A percentile compares a stretch with the other conserved stretches of the same genome.
These are phyloP conservation scores for Anarhynchus alexandrinus DNA, from an alignment of 2,113 vertebrate genomes.

Conservation along the genomic window DNA sequence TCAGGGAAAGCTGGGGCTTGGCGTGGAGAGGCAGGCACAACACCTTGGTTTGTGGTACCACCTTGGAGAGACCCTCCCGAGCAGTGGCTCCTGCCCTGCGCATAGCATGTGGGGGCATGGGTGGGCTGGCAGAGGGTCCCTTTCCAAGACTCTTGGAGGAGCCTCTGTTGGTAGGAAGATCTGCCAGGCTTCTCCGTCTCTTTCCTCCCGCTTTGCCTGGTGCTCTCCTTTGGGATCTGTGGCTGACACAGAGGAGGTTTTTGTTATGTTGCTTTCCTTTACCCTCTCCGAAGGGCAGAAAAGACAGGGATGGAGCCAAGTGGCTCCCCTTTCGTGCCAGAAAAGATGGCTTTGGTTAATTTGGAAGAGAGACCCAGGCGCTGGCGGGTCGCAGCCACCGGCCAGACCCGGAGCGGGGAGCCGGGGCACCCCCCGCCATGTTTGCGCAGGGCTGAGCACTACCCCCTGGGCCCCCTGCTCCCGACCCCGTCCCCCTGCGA, in stretches of 20 bases:
- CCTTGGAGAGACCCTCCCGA: neutral
- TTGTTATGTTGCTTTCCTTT: neutral
- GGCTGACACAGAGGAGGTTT: neutral
- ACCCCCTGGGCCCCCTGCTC: neutral
- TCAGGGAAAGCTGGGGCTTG: neutral
- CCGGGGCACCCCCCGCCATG: neutral
- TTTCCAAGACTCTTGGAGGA: neutral
- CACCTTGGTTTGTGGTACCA: neutral
- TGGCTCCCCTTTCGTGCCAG: accelerated
- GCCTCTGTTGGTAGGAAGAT: neutral
- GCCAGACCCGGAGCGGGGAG: neutral
- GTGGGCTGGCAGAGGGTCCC: neutral
- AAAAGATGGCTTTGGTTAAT: neutral
- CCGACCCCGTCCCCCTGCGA: neutral
- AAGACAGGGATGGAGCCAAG: neutral
- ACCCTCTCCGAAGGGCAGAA: neutral
- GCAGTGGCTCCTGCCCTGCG: neutral
- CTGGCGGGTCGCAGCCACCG: accelerated
- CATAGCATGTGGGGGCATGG: accelerated
- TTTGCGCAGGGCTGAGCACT: neutral
- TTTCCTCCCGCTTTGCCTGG: neutral
- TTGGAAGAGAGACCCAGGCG: neutral
- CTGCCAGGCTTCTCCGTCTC: neutral
- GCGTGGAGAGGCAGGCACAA: neutral
- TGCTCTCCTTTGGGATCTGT: neutral